Conservation (phyloP, 2,888 invertebrate genomes). For the Aporophyla lueneburgensis region DNA sequence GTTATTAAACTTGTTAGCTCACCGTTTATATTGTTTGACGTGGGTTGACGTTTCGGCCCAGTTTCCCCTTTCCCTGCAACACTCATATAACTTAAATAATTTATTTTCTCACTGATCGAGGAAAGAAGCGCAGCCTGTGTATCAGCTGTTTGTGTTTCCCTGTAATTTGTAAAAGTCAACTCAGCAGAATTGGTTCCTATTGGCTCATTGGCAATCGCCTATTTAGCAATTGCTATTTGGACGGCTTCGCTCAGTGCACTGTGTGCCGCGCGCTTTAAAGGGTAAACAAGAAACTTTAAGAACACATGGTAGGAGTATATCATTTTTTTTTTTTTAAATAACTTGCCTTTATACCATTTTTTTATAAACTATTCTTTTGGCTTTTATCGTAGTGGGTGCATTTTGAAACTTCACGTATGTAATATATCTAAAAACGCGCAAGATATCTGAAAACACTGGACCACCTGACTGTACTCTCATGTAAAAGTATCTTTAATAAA, state of each 20-base stretch:
- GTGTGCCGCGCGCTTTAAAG: not conserved
- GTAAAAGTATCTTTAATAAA: not conserved
- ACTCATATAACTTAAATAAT: slow-evolving; percentile 60
- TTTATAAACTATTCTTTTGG: not conserved
- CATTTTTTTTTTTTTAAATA: not conserved
- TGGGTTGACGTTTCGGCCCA: slow-evolving; percentile 68
- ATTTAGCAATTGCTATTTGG: slow-evolving; percentile 39
- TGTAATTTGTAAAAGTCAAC: slow-evolving; percentile 64
- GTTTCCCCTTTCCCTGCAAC: slow-evolving; percentile 51
- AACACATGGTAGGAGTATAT: not conserved
- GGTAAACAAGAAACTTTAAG: not conserved
- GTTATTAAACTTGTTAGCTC: slow-evolving; percentile 68
- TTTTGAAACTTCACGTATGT: not conserved
- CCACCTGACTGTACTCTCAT: not conserved
- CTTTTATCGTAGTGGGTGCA: not conserved
- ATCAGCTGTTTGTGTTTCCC: slow-evolving; percentile 59
- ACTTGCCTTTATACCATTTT: not conserved
- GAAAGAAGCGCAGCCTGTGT: slow-evolving; percentile 48
- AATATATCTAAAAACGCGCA: not conserved
- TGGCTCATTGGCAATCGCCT: slow-evolving; percentile 40
- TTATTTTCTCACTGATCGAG: slow-evolving; percentile 50
- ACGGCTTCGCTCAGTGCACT: slow-evolving; percentile 9
- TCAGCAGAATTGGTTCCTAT: slow-evolving; percentile 59
- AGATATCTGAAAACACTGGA: not conserved
- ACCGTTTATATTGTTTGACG: slow-evolving; percentile 69